Base-by-base conservation (phyloP, 2,797 vertebrate genomes). In the Brachymystax lenok region DNA sequence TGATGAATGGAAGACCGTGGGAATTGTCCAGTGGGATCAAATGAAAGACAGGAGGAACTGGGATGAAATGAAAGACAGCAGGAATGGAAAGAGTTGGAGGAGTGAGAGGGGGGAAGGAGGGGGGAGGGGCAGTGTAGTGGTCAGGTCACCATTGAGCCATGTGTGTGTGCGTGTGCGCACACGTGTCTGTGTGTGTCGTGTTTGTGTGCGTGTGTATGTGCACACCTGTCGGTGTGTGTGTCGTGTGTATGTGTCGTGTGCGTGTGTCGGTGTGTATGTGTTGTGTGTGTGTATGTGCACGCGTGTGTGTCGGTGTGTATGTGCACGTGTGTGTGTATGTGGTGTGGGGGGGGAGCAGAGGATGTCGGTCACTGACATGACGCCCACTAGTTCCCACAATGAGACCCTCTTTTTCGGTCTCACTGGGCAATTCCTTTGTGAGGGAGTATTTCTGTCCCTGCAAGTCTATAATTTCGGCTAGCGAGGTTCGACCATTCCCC, bases 341-440 rank as follows among this genome's bases (percentile, higher is more conserved):
- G 71, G 71, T 71, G 74, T 71, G 74, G 67, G 13, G 75, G 46
- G 74, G 52, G 59, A 78, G 76, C 27, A 83, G 77, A 89, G 90
- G 90, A 92, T 91, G 92, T 90, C 89, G 90, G 85, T 87, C 86
- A 87, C 64, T 88, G 89, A 88, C 88, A 85, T 91, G 88, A 87
- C 86, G 79, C 86, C 87, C 90, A 91, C 88, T 83, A 87, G 56
- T 90, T 85, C 83, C 90, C 90, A 67, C 88, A 92, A 92, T 89
- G 87, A 90, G 76, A 90, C 84, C 89, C 86, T 83, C 83, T 85
- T 91, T 71, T 75, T 88, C 61, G 80, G 76, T 81, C 82, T 86
- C 82, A 76, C 85, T 35, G 78, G 86, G 80, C 86, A 86, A 75
- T 89, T 91, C 79, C 81, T 88, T 77, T 75, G 61, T 82, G 82